Evolutionary conservation across 2,888 invertebrate species (phyloP).

Genomic region (Caenorhabditis zanzibari): DNA sequence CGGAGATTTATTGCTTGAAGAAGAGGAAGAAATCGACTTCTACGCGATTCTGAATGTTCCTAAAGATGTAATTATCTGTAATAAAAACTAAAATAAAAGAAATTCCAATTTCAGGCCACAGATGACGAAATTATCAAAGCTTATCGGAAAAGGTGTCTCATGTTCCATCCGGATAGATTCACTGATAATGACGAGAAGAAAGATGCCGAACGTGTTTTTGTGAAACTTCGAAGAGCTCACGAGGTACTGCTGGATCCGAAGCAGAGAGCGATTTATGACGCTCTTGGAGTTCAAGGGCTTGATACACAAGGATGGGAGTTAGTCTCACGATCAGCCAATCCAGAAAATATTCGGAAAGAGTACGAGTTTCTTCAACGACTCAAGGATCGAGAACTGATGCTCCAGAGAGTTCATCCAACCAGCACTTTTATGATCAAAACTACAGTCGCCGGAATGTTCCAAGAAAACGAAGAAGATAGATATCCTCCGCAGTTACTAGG

Average conservation of each 20-base stretch:
- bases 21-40: constrained; percentile 81
- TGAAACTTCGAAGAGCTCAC: constrained; percentile 94
- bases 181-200: constrained; percentile 89
- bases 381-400: constrained; percentile 91
- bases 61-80: constrained; percentile 69
- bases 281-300: constrained; percentile 91
- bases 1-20: constrained; percentile 72
- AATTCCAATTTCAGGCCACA: constrained; percentile 89
- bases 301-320: constrained; percentile 94
- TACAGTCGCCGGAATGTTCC: constrained; percentile 78
- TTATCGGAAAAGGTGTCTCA: constrained; percentile 92
- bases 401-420: constrained; percentile 94
- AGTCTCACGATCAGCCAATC: constrained; percentile 88
- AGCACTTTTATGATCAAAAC: constrained; percentile 78
- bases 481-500: constrained; percentile 78
- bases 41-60: constrained; percentile 82
- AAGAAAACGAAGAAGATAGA: constrained; percentile 76
- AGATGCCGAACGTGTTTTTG: constrained; percentile 94
- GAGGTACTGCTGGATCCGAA: constrained; percentile 96
- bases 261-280: constrained; percentile 95
- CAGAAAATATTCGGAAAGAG: constrained; percentile 96
- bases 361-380: constrained; percentile 91
- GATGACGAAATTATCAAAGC: constrained; percentile 94
- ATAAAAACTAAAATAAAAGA: background rate
- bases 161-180: constrained; percentile 98